Evolutionary conservation across 2,113 vertebrate species (phyloP), one percentile per base, ranked within the genome.

Genomic region (Mola mola): DNA sequence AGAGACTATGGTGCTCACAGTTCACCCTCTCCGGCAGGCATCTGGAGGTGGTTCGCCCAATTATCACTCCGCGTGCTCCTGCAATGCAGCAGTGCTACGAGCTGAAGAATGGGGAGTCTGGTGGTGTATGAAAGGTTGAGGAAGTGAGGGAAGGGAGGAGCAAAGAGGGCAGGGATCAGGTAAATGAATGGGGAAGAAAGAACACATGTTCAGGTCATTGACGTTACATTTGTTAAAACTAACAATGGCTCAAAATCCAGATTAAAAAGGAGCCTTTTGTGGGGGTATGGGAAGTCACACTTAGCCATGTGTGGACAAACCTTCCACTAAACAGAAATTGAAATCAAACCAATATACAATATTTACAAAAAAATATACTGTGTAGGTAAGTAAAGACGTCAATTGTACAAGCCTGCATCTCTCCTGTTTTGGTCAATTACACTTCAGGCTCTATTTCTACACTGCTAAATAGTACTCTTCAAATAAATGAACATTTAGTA

Each of bases 1-100:
- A 82, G 78, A 86, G 78, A 86, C 81, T 72, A 2, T 68, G 66
- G 74, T 75, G 70, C 84, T 86, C 87, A 86, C 81, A 78, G 44
- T 79, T 71, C 78, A 72, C 83, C 63, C 82, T 78, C 75, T 76
- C 72, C 73, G 69, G 84, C 58, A 72, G 73, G 59, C 76, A 48
- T 76, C 85, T 77, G 82, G 82, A 86, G 61, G 74, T 41, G 73
- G 50, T 65, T 52, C 66, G 48, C 84, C 80, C 84, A 72, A 68
- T 84, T 72, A 69, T 62, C 73, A 24, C 84, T 85, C 70, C 70
- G 38, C 84, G 81, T 75, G 83, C 90, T 91, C 86, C 89, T 76
- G 83, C 82, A 85, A 67, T 73, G 88, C 88, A 87, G 74, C 86
- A 84, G 75, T 58, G 63, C 77, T 83, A 74, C 71, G 68, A 87